Percentiles rank a stretch among this genome's conserved stretches.
These are phyloP conservation scores for Platysternon megacephalum DNA, from an alignment of 2,113 vertebrate species.

Conservation along the genomic window DNA sequence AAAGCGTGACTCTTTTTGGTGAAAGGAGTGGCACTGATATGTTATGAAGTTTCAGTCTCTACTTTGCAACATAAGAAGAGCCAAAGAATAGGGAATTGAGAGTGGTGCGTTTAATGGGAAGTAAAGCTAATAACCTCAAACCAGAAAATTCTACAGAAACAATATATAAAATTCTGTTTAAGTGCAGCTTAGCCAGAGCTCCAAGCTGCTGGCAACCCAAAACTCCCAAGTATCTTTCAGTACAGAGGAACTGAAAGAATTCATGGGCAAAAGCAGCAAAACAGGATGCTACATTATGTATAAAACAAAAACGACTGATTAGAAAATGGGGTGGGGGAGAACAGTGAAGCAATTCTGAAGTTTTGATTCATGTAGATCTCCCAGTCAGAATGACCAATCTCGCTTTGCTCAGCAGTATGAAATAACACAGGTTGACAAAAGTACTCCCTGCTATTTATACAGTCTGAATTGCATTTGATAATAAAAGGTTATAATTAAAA, in stretches of 20 bases:
- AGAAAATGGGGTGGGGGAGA: not conserved
- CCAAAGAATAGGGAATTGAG: not conserved
- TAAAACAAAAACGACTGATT: not conserved
- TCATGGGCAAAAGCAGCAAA: not conserved
- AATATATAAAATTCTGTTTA: fast-evolving
- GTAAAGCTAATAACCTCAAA: not conserved
- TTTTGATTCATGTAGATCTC: not conserved
- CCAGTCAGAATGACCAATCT: no score
- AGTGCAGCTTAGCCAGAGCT: not conserved
- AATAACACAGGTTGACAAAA: not conserved
- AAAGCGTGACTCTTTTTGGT: not conserved
- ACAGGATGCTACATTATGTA: not conserved
- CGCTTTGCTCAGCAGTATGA: not conserved
- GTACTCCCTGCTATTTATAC: not conserved
- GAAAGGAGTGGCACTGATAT: not conserved
- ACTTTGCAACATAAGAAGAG: not conserved
- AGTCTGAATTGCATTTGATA: not conserved
- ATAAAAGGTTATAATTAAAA: not conserved
- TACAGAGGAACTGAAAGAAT: not conserved
- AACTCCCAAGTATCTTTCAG: not conserved
- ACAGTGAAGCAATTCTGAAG: not conserved
- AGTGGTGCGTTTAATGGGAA: fast-evolving
- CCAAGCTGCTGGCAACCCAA: not conserved
- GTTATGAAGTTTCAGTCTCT: not conserved
- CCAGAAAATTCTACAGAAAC: not conserved